Conservation (phyloP, 2,888 invertebrate species). For the Hecatera dysodea region DNA sequence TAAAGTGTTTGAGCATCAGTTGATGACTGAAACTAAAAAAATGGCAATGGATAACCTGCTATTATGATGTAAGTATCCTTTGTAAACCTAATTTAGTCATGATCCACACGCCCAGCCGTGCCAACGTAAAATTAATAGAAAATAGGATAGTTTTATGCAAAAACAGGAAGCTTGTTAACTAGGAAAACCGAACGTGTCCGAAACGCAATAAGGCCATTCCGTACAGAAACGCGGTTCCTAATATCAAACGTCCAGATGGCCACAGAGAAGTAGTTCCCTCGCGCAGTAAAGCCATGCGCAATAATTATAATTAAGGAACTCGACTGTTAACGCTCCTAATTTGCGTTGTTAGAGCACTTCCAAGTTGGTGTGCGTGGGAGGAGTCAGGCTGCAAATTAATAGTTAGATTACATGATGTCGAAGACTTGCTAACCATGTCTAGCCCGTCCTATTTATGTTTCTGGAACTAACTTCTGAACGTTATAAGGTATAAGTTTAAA, state of each 20-base stretch:
- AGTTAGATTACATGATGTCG: constrained; percentile 23
- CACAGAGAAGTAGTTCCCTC: constrained; percentile 4
- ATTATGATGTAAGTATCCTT: too few relatives aligned
- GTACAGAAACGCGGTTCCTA: not conserved
- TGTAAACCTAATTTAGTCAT: too few relatives aligned
- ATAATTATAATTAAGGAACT: constrained; percentile 50
- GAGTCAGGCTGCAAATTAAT: constrained; percentile 28
- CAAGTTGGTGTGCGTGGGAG: constrained; percentile 34
- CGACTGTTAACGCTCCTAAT: constrained; percentile 47
- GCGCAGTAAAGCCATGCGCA: constrained; percentile 34
- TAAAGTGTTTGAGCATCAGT: too few relatives aligned
- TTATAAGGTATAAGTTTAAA: too few relatives aligned
- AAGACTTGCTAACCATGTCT: constrained; percentile 1
- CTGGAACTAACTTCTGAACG: not conserved
- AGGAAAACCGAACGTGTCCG: not conserved
- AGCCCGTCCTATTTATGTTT: not conserved
- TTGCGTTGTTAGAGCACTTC: constrained; percentile 45
- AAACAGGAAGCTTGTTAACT: not conserved
- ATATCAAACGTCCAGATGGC: constrained; percentile 24
- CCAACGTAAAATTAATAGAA: too few relatives aligned
- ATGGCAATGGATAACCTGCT: too few relatives aligned
- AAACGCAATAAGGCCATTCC: not conserved
- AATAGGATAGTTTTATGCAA: too few relatives aligned
- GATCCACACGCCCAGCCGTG: too few relatives aligned
- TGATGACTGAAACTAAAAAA: too few relatives aligned